Evolutionary conservation across 2,888 invertebrate genomes (phyloP).

Genomic region (Siphlonurus alternatus): DNA sequence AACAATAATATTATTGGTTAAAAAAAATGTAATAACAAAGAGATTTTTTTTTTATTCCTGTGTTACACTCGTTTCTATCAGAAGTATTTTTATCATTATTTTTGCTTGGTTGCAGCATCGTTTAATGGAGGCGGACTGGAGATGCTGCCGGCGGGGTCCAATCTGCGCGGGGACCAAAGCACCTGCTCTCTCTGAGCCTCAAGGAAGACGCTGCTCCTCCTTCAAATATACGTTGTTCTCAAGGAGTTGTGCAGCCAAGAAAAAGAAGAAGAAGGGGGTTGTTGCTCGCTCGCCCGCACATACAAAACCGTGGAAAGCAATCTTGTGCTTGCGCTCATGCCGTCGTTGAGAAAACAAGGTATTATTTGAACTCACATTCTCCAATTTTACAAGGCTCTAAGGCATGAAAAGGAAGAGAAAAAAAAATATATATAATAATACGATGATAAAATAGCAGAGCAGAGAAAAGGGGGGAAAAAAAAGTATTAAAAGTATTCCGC

Average conservation of each 20-base stretch:
- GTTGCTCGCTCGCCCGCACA: not conserved
- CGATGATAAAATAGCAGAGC: not conserved
- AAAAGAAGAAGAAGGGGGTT: not conserved
- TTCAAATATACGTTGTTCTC: not conserved
- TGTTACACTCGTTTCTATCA: no score
- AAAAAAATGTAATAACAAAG: not conserved
- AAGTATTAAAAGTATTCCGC: not conserved
- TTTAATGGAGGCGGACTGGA: no score
- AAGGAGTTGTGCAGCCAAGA: not conserved
- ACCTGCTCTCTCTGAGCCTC: not conserved
- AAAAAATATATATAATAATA: not conserved
- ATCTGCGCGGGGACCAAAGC: not conserved
- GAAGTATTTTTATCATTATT: no score
- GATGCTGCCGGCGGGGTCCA: not conserved
- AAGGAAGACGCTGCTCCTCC: not conserved
- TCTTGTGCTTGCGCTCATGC: no score
- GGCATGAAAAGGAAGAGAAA: not conserved
- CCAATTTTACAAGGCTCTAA: not conserved
- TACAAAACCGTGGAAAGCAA: not conserved
- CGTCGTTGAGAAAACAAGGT: not conserved
- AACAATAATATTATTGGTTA: not conserved
- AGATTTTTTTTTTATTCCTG: not conserved
- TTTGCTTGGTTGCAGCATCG: no score
- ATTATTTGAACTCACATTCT: not conserved
- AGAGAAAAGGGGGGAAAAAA: not conserved